These are phyloP conservation scores for Chironomus tepperi DNA, from an alignment of 1,140 invertebrate genomes.

Conservation along the genomic window DNA sequence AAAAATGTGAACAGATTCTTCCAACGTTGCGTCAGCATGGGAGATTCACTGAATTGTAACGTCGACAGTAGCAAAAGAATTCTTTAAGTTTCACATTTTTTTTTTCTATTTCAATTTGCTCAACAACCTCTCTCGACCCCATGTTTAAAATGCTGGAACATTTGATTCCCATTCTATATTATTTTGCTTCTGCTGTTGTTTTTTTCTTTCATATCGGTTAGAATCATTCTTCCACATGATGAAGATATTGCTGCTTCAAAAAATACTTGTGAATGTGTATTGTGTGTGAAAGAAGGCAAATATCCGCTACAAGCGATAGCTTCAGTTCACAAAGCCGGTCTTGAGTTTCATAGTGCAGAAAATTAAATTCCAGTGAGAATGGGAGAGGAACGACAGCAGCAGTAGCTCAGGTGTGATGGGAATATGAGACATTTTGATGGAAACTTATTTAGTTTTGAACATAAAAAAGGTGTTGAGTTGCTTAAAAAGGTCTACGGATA, in stretches of 20 bases:
- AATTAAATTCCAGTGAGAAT: neutral
- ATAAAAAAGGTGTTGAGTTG: too few relatives aligned
- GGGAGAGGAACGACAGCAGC: neutral
- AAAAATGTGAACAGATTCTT: too few relatives aligned
- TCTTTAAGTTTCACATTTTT: neutral
- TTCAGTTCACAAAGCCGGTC: neutral
- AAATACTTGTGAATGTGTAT: too few relatives aligned
- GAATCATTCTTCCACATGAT: slow-evolving; percentile 6
- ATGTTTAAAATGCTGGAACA: slow-evolving; percentile 19
- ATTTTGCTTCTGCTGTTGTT: neutral
- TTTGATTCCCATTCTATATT: neutral
- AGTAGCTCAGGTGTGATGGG: neutral
- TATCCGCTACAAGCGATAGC: neutral
- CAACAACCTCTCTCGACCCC: slow-evolving; percentile 20
- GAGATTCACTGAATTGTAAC: slow-evolving; percentile 4
- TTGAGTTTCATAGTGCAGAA: slow-evolving; percentile 6
- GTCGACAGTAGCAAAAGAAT: neutral
- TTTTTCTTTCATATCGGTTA: neutral
- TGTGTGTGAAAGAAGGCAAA: neutral
- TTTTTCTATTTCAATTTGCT: slow-evolving; percentile 19
- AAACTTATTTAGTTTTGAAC: too few relatives aligned
- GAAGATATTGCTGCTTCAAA: neutral
- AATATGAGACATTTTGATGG: neutral
- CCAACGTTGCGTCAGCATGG: neutral
- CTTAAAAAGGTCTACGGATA: too few relatives aligned